Base-by-base conservation (phyloP, 2,888 invertebrate species). In the Plagodis dolabraria region DNA sequence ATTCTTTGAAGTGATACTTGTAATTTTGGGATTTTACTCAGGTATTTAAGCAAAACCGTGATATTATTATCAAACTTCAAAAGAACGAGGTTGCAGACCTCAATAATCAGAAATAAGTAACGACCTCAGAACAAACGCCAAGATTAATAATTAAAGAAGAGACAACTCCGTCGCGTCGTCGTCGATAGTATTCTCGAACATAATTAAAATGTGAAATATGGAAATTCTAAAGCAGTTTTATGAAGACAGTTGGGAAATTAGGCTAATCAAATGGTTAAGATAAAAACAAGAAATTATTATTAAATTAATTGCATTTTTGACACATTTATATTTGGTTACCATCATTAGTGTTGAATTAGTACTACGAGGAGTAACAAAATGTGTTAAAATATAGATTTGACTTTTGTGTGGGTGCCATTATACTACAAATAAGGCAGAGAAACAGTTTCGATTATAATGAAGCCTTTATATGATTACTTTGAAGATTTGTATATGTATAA, bases 241-340 rank as follows among this genome's bases (percentile, higher is more conserved):
- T 57, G 33, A 68, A 56, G 76, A 74, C 74, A 71, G 72, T 33
- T 45, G 42, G 50, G 22, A 72, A 70, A 70, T 64, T 53, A 64
- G 53, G 40, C 54, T 57, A 64, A 66, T 65, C 61, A 64, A 60
- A 65, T 59, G 43, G 63, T 59, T 60, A 57, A 62, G 45, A 62
- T 67, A 62, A 59, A 54, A 59, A 60, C 58, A 47, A 62, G 59
- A 64, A 62, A 62, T 65, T 40, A 40, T 40, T 40, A 40, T 40
- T 40, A 5, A 40, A 40, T 64, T 64, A 55, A 69, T 67, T 59
- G 59, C 50, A 33, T 59, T 60, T 67, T 59, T 61, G 69, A 65
- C 69, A 69, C 69, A 11, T 67, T 65, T 58, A 64, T 67, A 55
- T 62, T 57, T 50, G 35, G 56, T 38, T 42, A 11, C 42, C 46